These are phyloP conservation scores for Eubucco bourcierii DNA, from an alignment of 2,113 vertebrate species.

Conservation along the genomic window DNA sequence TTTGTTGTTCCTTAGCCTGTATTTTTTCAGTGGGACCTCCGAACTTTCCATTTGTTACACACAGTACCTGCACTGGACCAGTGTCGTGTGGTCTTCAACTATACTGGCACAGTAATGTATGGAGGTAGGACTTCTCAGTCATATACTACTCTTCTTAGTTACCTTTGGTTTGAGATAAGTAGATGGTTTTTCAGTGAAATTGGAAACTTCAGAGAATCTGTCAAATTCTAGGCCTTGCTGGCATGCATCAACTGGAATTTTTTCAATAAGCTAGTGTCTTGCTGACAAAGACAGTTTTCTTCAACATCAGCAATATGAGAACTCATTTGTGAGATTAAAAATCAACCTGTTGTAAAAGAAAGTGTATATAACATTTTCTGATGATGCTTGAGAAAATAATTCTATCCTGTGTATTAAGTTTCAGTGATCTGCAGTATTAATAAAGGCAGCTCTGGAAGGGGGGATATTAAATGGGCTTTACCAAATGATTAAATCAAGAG, in stretches of 20 bases:
- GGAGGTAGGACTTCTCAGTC: conserved; percentile 82
- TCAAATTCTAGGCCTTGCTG: background rate
- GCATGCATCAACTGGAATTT: background rate
- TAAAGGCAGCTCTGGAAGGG: background rate
- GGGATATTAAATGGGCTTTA: background rate
- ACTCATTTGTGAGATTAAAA: conserved; percentile 10
- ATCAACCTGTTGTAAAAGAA: background rate
- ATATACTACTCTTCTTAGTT: background rate
- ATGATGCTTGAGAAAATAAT: background rate
- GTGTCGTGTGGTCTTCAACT: conserved; percentile 99
- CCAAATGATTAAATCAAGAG: background rate
- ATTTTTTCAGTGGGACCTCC: conserved; percentile 89
- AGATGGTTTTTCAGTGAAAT: background rate
- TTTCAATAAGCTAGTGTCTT: background rate
- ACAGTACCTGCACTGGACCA: conserved; percentile 97
- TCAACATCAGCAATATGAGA: background rate
- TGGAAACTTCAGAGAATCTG: background rate
- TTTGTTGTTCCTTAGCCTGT: conserved; percentile 75
- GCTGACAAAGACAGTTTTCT: conserved; percentile 25
- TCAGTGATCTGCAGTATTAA: background rate
- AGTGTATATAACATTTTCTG: background rate
- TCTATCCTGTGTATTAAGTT: background rate
- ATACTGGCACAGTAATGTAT: conserved; percentile 97
- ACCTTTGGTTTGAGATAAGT: background rate
- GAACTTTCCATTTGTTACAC: conserved; percentile 96